phyloP scores from a whole-genome alignment of 2,113 vertebrate genomes.

The Seriola dumerili region DNA sequence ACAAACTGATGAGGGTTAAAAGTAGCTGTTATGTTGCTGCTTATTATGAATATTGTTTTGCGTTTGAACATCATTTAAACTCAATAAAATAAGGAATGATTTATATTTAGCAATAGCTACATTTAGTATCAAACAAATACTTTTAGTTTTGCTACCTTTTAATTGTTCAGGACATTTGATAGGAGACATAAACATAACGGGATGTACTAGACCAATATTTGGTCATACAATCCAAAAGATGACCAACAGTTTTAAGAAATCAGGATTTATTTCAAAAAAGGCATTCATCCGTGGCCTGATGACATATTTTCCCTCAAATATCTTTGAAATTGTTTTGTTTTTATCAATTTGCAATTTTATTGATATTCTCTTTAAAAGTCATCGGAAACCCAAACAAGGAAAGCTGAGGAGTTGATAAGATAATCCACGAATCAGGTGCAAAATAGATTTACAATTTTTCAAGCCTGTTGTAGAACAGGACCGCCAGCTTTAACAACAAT shows the following conservation, averaged over 20 bases:
- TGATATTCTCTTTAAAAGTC: background rate
- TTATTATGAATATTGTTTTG: background rate
- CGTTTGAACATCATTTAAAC: background rate
- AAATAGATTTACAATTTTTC: slow-evolving; percentile 6
- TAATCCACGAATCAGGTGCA: background rate
- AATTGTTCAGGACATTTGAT: too few species aligned
- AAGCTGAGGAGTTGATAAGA: background rate
- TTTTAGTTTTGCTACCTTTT: too few species aligned
- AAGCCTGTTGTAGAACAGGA: background rate
- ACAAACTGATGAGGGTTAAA: background rate
- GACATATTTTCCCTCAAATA: slow-evolving; percentile 20
- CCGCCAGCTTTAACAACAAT: background rate
- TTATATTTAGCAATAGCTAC: background rate
- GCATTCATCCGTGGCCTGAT: background rate
- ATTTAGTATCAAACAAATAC: background rate
- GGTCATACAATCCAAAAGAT: background rate
- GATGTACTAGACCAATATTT: background rate
- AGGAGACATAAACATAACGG: too few species aligned
- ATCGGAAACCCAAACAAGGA: background rate
- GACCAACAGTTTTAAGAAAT: background rate
- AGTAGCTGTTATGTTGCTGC: background rate
- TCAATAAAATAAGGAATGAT: background rate
- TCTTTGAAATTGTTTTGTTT: background rate
- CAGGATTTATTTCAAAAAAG: slow-evolving; percentile 44
- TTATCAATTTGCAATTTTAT: background rate